Evolutionary conservation across 2,797 vertebrate species (phyloP).

Genomic region (Myiotriccus ornatus): DNA sequence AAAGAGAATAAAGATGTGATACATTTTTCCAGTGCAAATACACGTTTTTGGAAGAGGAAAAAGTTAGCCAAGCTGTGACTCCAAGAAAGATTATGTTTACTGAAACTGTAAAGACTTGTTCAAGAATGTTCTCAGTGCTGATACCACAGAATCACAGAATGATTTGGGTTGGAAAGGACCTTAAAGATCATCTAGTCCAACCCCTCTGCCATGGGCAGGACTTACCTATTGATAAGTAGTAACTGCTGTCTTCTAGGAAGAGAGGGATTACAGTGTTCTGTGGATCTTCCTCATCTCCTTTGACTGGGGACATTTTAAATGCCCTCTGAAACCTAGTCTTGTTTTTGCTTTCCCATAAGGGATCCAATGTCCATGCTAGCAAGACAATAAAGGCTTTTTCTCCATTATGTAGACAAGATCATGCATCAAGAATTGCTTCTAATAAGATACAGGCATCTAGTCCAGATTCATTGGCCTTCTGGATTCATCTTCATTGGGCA

Average conservation of each 20-base stretch:
- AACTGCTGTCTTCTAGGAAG: background rate
- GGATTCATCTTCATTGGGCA: background rate
- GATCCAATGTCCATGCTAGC: background rate
- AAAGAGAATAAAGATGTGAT: background rate
- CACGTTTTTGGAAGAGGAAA: background rate
- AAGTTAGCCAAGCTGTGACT: background rate
- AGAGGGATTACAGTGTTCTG: background rate
- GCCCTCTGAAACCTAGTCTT: background rate
- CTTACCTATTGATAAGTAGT: background rate
- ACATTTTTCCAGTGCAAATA: background rate
- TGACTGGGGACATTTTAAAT: background rate
- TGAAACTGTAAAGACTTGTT: background rate
- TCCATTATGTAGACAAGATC: background rate
- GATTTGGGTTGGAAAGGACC: background rate
- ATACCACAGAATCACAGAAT: background rate
- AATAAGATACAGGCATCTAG: background rate
- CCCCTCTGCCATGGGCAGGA: background rate
- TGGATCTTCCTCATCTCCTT: constrained; percentile 2
- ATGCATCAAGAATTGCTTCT: background rate
- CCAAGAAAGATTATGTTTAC: background rate
- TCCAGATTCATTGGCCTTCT: background rate
- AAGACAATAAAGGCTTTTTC: constrained; percentile 19
- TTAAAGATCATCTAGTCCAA: background rate
- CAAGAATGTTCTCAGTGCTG: background rate
- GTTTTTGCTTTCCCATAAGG: background rate